Evolutionary conservation across 2,113 vertebrate genomes (phyloP), one percentile per base, ranked within the genome.

Genomic region (Cephalopterus ornatus): DNA sequence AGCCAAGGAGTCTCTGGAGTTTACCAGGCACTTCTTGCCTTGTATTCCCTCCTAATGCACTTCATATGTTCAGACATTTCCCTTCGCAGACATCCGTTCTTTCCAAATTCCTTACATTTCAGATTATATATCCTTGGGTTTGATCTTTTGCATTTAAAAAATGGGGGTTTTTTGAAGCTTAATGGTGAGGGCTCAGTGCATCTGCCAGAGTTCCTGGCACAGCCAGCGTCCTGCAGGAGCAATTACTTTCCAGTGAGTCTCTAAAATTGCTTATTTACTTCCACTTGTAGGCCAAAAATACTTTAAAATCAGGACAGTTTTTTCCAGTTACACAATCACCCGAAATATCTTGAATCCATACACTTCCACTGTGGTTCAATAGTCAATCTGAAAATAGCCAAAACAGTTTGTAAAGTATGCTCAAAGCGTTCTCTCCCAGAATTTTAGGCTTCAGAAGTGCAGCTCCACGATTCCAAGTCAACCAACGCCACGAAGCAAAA

Each of bases 311-410:
- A 77, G 88, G 81, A 62, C 95, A 96, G 95, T 87, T 96, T 97
- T 96, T 97, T 96, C 95, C 95, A 93, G 93, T 96, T 96, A 89
- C 91, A 96, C 93, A 97, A 97, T 95, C 95, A 93, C 93, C 94
- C 91, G 17, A 94, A 96, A 95, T 95, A 92, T 94, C 94, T 85
- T 61, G 68, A 89, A 91, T 63, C 93, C 90, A 50, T 82, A 61
- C 65, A 17, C 82, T 95, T 94, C 89, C 85, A 95, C 78, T 39
- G 73, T 35, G 88, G 92, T 44, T 95, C 92, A 79, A 92, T 44
- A 65, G 68, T 8, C 89, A 46, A 73, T 5, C 85, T 81, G 96
- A 87, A 96, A 95, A 85, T 5, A 86, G 88, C 28, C 94, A 66
- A 37, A 89, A 30, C 52, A 26, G n/a, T 49, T 85, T 37, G 37